Evolutionary conservation across 2,113 vertebrate genomes (phyloP).

Genomic region (Tursiops truncatus): DNA sequence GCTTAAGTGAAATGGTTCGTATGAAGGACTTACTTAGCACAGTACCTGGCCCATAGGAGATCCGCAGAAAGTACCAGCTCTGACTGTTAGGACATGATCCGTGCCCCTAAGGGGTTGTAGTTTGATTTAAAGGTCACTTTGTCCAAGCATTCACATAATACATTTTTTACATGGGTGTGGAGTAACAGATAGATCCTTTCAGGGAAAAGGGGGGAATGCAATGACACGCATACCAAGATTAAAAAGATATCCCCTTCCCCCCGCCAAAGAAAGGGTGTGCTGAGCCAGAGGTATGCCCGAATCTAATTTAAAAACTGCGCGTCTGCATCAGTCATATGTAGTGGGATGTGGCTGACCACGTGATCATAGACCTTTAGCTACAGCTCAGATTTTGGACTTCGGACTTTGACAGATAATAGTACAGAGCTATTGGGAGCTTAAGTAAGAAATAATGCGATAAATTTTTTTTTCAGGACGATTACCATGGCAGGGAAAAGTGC

Average conservation of each 20-base stretch:
- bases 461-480: not conserved
- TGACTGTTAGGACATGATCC: rapidly evolving
- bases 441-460: not conserved
- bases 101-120: not conserved
- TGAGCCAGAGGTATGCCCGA: not conserved
- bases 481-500: not conserved
- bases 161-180: not conserved
- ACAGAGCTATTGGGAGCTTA: not conserved
- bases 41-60: not conserved
- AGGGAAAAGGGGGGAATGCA: no score
- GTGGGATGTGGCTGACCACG: not conserved
- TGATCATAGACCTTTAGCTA: not conserved
- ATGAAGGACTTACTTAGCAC: not conserved
- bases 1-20: not conserved
- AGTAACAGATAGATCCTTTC: not conserved
- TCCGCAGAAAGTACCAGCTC: not conserved
- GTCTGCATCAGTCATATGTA: not conserved
- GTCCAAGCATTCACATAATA: not conserved
- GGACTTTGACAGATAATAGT: not conserved
- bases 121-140: not conserved
- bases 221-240: not conserved
- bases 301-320: not conserved
- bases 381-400: not conserved
- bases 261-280: rapidly evolving
- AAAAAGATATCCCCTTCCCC: rapidly evolving